These are phyloP conservation scores for Gnatocerus cornutus DNA, from an alignment of 2,888 invertebrate genomes.

Conservation along the genomic window DNA sequence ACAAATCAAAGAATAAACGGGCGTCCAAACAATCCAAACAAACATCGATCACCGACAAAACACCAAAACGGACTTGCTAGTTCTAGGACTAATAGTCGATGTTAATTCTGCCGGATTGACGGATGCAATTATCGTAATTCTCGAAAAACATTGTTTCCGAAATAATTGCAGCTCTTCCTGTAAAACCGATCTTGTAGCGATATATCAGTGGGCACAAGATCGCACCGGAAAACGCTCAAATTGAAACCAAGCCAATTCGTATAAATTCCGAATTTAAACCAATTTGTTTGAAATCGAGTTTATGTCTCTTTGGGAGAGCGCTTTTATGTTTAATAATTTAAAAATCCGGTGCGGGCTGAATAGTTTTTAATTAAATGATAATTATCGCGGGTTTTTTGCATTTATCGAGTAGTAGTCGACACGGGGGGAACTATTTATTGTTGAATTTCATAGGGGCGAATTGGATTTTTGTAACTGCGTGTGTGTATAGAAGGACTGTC, in stretches of 20 bases:
- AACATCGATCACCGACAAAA: neutral
- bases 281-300: slow-evolving; percentile 42
- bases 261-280: slow-evolving; percentile 41
- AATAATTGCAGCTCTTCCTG: slow-evolving; percentile 21
- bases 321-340: slow-evolving; percentile 40
- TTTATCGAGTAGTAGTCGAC: slow-evolving; percentile 31
- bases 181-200: slow-evolving; percentile 38
- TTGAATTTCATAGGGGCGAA: slow-evolving; percentile 18
- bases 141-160: slow-evolving; percentile 4
- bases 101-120: slow-evolving; percentile 1
- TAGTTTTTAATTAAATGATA: slow-evolving; percentile 41
- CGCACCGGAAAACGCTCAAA: slow-evolving; percentile 29
- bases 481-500: slow-evolving; percentile 16
- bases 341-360: slow-evolving; percentile 25
- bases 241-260: slow-evolving; percentile 28
- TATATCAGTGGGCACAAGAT: slow-evolving; percentile 39
- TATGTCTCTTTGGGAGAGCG: slow-evolving; percentile 33
- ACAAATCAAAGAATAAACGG: neutral
- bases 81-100: neutral
- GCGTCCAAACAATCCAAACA: neutral
- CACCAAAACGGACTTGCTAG: neutral
- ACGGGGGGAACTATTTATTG: slow-evolving; percentile 2
- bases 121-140: slow-evolving; percentile 4
- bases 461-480: slow-evolving; percentile 14
- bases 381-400: slow-evolving; percentile 32